Conservation (phyloP, 2,113 vertebrate genomes). For the Natator depressus region DNA sequence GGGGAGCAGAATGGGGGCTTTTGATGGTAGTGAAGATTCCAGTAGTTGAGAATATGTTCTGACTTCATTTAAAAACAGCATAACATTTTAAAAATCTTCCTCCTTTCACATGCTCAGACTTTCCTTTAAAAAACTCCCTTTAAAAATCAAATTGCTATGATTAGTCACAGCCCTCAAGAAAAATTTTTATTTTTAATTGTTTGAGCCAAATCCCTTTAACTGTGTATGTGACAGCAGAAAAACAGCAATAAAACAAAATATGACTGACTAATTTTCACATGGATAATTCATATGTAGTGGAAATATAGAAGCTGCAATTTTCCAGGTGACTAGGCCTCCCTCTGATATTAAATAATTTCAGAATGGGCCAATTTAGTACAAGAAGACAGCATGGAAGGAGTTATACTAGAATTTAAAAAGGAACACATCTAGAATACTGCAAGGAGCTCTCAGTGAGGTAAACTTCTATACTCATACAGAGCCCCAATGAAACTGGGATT, state of each 20-base stretch:
- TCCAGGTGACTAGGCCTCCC: background rate
- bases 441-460: background rate
- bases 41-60: no score
- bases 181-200: no score
- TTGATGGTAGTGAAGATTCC: no score
- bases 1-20: no score
- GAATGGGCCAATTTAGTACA: background rate
- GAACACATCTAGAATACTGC: background rate
- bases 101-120: no score
- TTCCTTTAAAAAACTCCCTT: no score
- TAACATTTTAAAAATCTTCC: no score
- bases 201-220: background rate
- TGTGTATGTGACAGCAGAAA: background rate
- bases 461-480: background rate
- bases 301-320: background rate
- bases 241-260: background rate
- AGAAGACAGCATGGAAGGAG: background rate
- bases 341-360: background rate
- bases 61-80: no score
- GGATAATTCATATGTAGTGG: no score
- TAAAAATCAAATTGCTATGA: no score
- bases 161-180: no score
- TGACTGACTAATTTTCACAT: no score
- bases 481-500: background rate
- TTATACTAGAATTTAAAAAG: background rate